Percentiles rank a stretch among this genome's conserved stretches.
These are phyloP conservation scores for Anoplolepis gracilipes DNA, from an alignment of 1,140 invertebrate genomes.

Conservation along the genomic window DNA sequence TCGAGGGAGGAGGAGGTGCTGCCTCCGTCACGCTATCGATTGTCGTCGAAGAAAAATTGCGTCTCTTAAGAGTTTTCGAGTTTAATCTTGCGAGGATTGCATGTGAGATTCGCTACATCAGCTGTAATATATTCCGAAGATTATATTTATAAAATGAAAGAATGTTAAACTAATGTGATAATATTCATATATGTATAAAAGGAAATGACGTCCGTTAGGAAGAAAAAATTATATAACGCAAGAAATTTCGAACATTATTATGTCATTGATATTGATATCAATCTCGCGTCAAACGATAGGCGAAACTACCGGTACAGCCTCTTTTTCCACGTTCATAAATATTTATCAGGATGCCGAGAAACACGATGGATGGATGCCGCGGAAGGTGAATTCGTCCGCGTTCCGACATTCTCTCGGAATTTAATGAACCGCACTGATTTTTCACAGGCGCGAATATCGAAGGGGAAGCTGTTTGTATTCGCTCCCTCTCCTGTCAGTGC, in stretches of 20 bases:
- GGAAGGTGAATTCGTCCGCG: constrained; percentile 49
- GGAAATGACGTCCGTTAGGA: neutral
- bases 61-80: constrained; percentile 44
- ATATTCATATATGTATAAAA: too few species aligned
- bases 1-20: constrained; percentile 12
- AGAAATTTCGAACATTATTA: neutral
- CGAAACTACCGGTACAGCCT: constrained; percentile 50
- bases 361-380: constrained; percentile 50
- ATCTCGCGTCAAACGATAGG: neutral
- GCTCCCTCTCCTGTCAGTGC: constrained; percentile 48
- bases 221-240: neutral
- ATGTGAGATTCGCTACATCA: neutral
- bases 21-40: constrained; percentile 42
- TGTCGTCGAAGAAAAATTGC: constrained; percentile 50
- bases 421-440: constrained; percentile 84
- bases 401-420: constrained; percentile 77
- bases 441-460: constrained; percentile 76
- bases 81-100: constrained; percentile 43
- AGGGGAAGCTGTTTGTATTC: constrained; percentile 76
- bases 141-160: neutral
- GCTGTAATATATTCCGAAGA: neutral
- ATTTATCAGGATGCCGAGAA: constrained; percentile 75
- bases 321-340: constrained; percentile 80
- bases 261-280: constrained; percentile 11
- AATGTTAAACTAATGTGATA: neutral